Percentiles rank a stretch among this genome's conserved stretches.
Conservation (phyloP, 2,797 vertebrate genomes). For the Pangasius krempfi region DNA sequence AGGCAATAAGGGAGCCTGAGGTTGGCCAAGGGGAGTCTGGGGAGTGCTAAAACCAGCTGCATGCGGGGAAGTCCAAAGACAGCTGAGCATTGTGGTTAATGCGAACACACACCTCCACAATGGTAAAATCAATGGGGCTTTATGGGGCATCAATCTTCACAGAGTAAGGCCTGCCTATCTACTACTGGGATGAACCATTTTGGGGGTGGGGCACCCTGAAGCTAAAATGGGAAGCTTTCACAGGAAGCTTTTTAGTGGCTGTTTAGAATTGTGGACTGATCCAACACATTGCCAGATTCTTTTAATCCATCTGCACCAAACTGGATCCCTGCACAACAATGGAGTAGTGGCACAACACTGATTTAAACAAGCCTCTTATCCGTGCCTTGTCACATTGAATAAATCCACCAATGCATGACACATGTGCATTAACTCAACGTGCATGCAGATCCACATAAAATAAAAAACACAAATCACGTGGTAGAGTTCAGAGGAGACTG, state of each 20-base stretch:
- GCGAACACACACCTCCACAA: conserved; percentile 80
- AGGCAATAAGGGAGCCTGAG: conserved; percentile 70
- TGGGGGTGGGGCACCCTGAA: conserved; percentile 53
- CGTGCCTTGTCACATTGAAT: conserved; percentile 19
- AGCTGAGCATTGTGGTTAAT: conserved; percentile 82
- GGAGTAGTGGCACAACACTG: background rate
- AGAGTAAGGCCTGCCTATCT: conserved; percentile 69
- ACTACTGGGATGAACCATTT: conserved; percentile 61
- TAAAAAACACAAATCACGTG: conserved; percentile 52
- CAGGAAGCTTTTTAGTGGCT: conserved; percentile 61
- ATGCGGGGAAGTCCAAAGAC: conserved; percentile 76
- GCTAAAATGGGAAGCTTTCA: conserved; percentile 64
- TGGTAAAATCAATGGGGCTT: conserved; percentile 83
- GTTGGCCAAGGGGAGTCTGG: conserved; percentile 49
- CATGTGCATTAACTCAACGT: background rate
- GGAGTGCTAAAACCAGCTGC: conserved; percentile 74
- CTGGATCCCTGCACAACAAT: background rate
- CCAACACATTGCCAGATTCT: background rate
- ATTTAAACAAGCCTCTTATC: conserved; percentile 34
- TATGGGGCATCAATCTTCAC: conserved; percentile 81
- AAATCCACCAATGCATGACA: conserved; percentile 1
- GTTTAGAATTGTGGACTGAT: conserved; percentile 57
- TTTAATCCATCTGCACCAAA: background rate
- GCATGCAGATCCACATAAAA: background rate
- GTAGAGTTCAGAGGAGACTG: conserved; percentile 73